Percentiles rank a stretch among this genome's conserved stretches.
These are phyloP conservation scores for Ia io DNA, from an alignment of 2,113 vertebrate species.

Conservation along the genomic window DNA sequence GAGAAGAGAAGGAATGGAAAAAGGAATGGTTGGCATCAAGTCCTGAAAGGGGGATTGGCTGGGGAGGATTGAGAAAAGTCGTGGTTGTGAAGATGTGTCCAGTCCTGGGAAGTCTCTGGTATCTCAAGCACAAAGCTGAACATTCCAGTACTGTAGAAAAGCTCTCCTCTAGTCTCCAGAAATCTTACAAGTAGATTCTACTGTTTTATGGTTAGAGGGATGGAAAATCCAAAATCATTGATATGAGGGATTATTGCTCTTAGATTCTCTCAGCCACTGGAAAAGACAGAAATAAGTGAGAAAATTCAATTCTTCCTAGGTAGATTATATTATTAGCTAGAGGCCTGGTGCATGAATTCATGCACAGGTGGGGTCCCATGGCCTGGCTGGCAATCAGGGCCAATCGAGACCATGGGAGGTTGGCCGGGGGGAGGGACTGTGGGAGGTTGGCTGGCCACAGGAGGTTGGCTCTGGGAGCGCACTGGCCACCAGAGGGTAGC, in stretches of 20 bases:
- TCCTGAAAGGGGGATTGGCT: neutral
- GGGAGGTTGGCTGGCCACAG: no score
- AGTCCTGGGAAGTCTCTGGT: neutral
- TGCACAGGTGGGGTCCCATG: no score
- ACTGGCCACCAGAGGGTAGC: no score
- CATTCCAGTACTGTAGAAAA: neutral
- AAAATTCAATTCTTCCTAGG: neutral
- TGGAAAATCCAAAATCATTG: neutral
- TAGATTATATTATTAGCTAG: neutral
- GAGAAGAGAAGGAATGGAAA: neutral
- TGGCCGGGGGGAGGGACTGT: no score
- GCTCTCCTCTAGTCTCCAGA: neutral
- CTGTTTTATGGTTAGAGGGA: neutral
- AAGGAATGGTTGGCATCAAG: neutral
- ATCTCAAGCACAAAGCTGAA: neutral
- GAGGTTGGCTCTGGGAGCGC: no score
- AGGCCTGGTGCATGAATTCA: no score
- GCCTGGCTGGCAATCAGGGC: no score
- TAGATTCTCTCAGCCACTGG: neutral
- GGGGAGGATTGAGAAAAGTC: neutral
- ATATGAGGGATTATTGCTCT: neutral
- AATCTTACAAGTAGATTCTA: neutral
- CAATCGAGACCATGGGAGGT: no score
- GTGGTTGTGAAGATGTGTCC: neutral
- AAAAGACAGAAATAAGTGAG: neutral